Evolutionary conservation across 2,113 vertebrate genomes (phyloP), one percentile per base, ranked within the genome.

Genomic region (Vulpes lagopus): DNA sequence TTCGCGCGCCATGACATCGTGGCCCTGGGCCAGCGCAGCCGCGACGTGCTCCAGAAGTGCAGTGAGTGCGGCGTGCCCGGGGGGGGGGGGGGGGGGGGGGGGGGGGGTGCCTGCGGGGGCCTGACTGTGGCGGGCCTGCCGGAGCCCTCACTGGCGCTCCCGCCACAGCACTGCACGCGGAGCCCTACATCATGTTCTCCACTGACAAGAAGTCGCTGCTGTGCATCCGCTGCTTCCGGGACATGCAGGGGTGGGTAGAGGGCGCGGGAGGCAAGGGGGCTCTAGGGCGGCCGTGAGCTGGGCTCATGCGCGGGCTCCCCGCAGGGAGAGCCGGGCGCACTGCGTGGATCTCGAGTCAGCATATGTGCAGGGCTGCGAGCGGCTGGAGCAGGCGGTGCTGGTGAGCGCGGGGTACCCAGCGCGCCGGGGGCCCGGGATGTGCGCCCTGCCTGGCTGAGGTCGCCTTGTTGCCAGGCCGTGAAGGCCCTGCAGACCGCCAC

Each of bases 161-260:
- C 12, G 69, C 97, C 59, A 1, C 98, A 99, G 99, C 99, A 2
- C 99, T 99, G 81, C 99, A 99, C 0, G 98, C 99, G n/a, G 99
- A 99, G 97, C 99, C 99, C 93, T 99, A 99, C 98, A 99, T 99
- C 98, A 99, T 99, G 98, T 99, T 99, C 98, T 99, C 99, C 67
- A 99, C 99, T 0, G 99, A 99, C 98, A 99, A 99, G 94, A 99
- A 99, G 97, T 99, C 99, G 32, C 99, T 99, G 99, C 99, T 99
- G 51, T 99, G 99, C 97, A 99, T 99, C 98, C 99, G 99, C 98
- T 99, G 99, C 98, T 99, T 99, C 99, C 99, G 99, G 97, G 99
- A 99, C 98, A 99, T 99, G 99, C 99, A 99, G 98, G 99, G 99
- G 99, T 99, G 97, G 98, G 99, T 98, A 35, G 25, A 25, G 57